Conservation (phyloP, 2,797 vertebrate species). For the Poeciliopsis gracilis region DNA sequence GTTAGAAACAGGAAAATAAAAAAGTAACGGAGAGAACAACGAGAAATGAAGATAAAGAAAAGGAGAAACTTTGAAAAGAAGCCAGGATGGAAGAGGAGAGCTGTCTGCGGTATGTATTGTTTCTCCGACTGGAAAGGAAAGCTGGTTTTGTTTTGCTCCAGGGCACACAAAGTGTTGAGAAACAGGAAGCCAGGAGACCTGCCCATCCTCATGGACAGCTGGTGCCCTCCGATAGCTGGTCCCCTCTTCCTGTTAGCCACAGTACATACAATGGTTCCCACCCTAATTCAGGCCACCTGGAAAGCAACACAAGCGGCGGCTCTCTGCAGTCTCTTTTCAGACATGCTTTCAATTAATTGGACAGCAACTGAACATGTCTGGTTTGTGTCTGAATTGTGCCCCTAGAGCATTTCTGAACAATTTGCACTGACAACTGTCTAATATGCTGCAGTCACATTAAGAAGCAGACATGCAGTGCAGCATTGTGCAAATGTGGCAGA, state of each 20-base stretch:
- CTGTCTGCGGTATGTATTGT: slow-evolving; percentile 67
- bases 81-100: slow-evolving; percentile 36
- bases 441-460: neutral
- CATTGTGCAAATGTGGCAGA: neutral
- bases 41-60: slow-evolving; percentile 8
- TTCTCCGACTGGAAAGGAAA: slow-evolving; percentile 70
- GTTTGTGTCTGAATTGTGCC: slow-evolving; percentile 3
- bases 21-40: slow-evolving; percentile 3
- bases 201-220: slow-evolving; percentile 79
- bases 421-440: neutral
- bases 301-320: slow-evolving; percentile 32
- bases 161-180: slow-evolving; percentile 60
- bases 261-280: slow-evolving; percentile 62
- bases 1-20: neutral
- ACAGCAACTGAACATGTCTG: neutral
- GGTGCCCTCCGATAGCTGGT: slow-evolving; percentile 76
- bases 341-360: neutral
- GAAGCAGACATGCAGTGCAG: neutral
- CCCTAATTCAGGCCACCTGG: slow-evolving; percentile 55
- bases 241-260: slow-evolving; percentile 68
- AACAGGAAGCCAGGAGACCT: slow-evolving; percentile 75
- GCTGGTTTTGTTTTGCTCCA: slow-evolving; percentile 68
- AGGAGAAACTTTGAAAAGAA: slow-evolving; percentile 20
- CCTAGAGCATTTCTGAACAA: neutral
- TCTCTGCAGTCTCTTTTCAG: slow-evolving; percentile 3